phyloP scores from a whole-genome alignment of 2,888 invertebrate genomes.

The Sturmia bella region DNA sequence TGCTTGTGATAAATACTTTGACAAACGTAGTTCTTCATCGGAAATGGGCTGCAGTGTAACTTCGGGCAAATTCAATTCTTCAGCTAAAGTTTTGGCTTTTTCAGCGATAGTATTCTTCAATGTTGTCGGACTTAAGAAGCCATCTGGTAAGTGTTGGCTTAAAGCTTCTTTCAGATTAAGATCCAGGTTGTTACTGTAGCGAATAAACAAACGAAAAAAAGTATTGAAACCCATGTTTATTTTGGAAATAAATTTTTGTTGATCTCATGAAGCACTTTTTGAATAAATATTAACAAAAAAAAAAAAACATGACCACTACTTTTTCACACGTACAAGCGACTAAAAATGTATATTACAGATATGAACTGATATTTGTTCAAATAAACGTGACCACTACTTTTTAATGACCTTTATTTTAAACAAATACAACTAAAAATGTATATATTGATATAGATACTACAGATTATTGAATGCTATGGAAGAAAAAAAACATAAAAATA shows the following conservation, averaged over 20 bases:
- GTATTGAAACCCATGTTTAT: neutral
- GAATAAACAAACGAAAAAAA: neutral
- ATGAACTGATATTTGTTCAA: too few species aligned
- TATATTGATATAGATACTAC: too few species aligned
- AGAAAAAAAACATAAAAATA: too few species aligned
- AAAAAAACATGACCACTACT: too few species aligned
- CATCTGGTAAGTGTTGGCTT: slow-evolving; percentile 82
- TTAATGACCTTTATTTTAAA: too few species aligned
- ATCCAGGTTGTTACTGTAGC: slow-evolving; percentile 57
- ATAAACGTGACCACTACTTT: too few species aligned
- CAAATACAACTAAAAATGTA: too few species aligned
- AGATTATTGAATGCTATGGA: too few species aligned
- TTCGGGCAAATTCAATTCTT: slow-evolving; percentile 76
- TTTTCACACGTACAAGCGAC: too few species aligned
- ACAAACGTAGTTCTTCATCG: slow-evolving; percentile 73
- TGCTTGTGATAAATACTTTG: slow-evolving; percentile 67
- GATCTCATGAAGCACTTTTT: too few species aligned
- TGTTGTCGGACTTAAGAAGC: slow-evolving; percentile 84
- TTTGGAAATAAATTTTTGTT: neutral
- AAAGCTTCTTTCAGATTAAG: slow-evolving; percentile 73
- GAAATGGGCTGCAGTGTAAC: slow-evolving; percentile 75
- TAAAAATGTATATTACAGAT: too few species aligned
- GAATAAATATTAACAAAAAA: too few species aligned
- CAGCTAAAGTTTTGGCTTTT: slow-evolving; percentile 86
- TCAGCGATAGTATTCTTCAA: slow-evolving; percentile 88